Evolutionary conservation across 2,113 vertebrate genomes (phyloP), one percentile per base, ranked within the genome.

Genomic region (Ciconia maguari): DNA sequence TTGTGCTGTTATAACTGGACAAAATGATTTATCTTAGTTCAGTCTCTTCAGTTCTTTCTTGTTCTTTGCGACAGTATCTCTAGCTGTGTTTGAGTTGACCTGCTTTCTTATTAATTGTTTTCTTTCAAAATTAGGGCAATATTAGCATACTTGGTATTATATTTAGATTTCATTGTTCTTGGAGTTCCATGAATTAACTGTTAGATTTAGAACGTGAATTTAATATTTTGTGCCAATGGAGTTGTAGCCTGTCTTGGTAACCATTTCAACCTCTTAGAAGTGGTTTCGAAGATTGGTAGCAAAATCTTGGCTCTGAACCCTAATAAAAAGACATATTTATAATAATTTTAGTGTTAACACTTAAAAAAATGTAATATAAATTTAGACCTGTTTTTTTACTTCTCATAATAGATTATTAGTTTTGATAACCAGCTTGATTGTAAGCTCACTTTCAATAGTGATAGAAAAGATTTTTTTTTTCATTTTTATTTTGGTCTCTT

Each of bases 91-190:
- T 14, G 57, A 51, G 48, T 21, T 87, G 92, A 93, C 90, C 87
- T 89, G 77, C 69, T 94, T 97, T 70, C 77, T 83, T 91, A 46
- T 62, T 94, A 95, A 91, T 75, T 0, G 0, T 74, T 82, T 91
- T 36, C 42, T n/a, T 62, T 71, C 48, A n/a, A 52, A 97, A 93
- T 93, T 60, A 90, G 95, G 92, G 61, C 94, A 90, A 25, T 93
- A 87, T 93, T 96, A 91, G 74, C 82, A 88, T 95, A 76, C 13
- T 16, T 44, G 51, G 32, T 71, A 52, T 58, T 93, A 85, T 75
- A 92, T 85, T 93, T 94, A 48, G 83, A 38, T 83, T 79, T 57
- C 38, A 19, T 65, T 87, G 55, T 91, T 78, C 55, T 79, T 79
- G 30, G 65, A 71, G 70, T 71, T 90, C 1, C 7, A 7, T 71